Evolutionary conservation across 2,113 vertebrate genomes (phyloP), one percentile per base, ranked within the genome.

Genomic region (Triplophysa dalaica): DNA sequence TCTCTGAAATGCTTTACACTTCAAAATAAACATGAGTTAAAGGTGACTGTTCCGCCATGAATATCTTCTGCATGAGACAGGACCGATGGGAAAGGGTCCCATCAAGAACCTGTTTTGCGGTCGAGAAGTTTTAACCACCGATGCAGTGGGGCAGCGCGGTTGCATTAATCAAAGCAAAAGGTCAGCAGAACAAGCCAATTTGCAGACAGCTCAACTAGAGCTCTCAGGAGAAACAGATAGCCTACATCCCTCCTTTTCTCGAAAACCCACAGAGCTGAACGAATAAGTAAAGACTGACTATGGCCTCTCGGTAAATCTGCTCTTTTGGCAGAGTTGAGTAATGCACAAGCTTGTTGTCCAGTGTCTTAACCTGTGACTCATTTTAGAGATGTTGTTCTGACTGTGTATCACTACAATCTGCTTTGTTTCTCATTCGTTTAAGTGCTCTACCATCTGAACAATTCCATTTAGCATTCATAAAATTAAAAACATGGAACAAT

Each of bases 151-250:
- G 79, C 89, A 86, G 86, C 82, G 60, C 79, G 69, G 81, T 76
- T 77, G 85, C 91, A 93, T 93, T 92, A 90, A 92, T 93, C 92
- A 93, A 87, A 88, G 84, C 80, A 72, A 92, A 92, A 93, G 91
- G 91, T 92, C 91, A 91, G 81, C 81, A 88, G 90, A 89, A 91
- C 92, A 93, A 93, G 88, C 90, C 90, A 91, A 91, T 92, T 92
- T 92, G 88, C 85, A 90, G 86, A 72, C 83, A 77, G 87, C 85
- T 88, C 89, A 81, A 82, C 83, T 81, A 89, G 89, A 87, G 77
- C 87, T 88, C 90, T 86, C 88, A 89, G 86, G 87, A 90, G 86
- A 90, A 90, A 92, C 90, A 88, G 91, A 91, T 87, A 87, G 81
- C 83, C 90, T 87, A 29, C 43, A 17, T 77, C 58, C 19, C 26